Conservation (phyloP, 37 sponge, comb jelly and placozoan species). For the Axinella damicornis region DNA sequence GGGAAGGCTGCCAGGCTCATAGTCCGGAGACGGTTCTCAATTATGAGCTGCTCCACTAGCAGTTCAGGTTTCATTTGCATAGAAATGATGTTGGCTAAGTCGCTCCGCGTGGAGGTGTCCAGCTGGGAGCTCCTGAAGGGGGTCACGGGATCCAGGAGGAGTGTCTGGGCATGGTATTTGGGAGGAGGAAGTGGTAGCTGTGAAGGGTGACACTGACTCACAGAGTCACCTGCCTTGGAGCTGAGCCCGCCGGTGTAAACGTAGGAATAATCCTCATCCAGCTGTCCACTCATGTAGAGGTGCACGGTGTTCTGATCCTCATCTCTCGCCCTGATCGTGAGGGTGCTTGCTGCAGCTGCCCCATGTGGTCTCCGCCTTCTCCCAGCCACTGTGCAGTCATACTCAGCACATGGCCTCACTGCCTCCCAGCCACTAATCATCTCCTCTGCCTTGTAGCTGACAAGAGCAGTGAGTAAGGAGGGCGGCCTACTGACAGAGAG, state of each 20-base stretch:
- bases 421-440: conserved; percentile 14
- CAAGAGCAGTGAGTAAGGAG: background rate
- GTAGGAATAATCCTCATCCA: conserved; percentile 48
- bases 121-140: background rate
- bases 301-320: background rate
- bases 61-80: conserved; percentile 49
- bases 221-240: background rate
- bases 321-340: background rate
- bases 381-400: background rate
- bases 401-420: conserved; percentile 13
- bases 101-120: background rate
- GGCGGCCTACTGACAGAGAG: background rate
- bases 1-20: conserved; percentile 19
- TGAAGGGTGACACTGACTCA: background rate
- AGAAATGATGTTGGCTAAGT: conserved; percentile 13
- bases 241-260: conserved; percentile 43
- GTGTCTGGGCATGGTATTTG: background rate
- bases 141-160: background rate
- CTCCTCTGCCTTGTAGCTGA: background rate
- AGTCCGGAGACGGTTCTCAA: conserved; percentile 29
- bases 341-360: background rate
- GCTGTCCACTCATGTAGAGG: conserved; percentile 50
- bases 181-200: background rate
- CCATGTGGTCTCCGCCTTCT: background rate
- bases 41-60: conserved; percentile 38